Base-by-base conservation (phyloP, 2,888 invertebrate species). In the Diplazon laetatorius region DNA sequence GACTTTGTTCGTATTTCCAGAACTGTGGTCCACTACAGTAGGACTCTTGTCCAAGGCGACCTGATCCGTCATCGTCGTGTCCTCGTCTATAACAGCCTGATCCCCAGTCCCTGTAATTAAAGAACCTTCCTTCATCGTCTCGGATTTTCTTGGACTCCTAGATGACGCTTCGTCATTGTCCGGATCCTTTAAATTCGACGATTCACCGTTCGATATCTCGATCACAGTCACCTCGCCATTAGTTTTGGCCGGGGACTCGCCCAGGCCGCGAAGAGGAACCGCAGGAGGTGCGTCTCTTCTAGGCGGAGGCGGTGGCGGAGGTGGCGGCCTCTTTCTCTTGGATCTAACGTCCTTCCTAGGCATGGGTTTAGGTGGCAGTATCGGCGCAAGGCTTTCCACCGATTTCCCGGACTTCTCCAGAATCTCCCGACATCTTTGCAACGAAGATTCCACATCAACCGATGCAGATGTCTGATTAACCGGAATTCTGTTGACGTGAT, bases 241-340 rank as follows among this genome's bases (percentile, higher is more conserved):
- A 6, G n/a, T 18, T 42, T 35, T 55, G 9, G 22, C 16, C 0
- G 30, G 9, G 0, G 22, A 9, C 20, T 78, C 78, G 22, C 39
- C 6, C 16, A 52, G 69, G 14, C 52, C 39, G 20, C 79, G 82
- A 3, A 78, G 65, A 3, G 85, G 85, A 9, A 83, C 74, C 4
- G 83, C 60, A 77, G 88, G 70, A 52, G 85, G 81, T 78, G 76
- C 60, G 14, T 87, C 87, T 10, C 86, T 76, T 52, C 87, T 72
- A 57, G 82, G 84, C 2, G 91, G 90, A 0, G 91, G 91, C 0
- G 92, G 92, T 0, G 91, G 91, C 0, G 91, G 91, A 0, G 91
- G 91, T 6, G 90, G n/a, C n/a, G n/a, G 90, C 60, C 91, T 85
- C 76, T 91, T 91, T 63, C 89, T 76, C 16, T 87, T 88, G 2